These are phyloP conservation scores for Etheostoma spectabile DNA, from an alignment of 2,113 vertebrate species.

Conservation along the genomic window DNA sequence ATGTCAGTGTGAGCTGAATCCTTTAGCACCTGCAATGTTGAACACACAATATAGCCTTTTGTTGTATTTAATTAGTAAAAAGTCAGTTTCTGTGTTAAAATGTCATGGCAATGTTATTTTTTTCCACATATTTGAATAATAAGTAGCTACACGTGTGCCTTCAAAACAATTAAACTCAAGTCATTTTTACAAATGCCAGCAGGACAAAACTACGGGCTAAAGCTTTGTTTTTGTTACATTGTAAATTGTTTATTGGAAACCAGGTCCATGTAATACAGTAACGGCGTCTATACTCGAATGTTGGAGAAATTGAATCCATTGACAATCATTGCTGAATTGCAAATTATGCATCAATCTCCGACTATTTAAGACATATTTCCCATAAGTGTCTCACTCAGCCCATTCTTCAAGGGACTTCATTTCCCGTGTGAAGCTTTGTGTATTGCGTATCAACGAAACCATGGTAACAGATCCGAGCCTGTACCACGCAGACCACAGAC, in stretches of 20 bases:
- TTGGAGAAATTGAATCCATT: neutral
- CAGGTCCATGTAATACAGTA: neutral
- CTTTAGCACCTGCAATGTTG: neutral
- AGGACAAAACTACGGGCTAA: neutral
- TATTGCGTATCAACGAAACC: conserved; percentile 33
- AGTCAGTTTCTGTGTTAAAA: no score
- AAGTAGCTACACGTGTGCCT: neutral
- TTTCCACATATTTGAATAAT: no score
- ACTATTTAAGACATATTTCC: neutral
- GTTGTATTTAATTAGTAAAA: no score
- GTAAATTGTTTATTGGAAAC: no score
- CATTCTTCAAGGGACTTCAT: conserved; percentile 32
- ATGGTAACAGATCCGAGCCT: conserved; percentile 46
- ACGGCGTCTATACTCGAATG: neutral
- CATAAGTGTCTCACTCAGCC: no score
- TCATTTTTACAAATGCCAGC: neutral
- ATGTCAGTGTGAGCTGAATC: neutral
- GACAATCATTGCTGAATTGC: neutral
- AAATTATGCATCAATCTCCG: neutral
- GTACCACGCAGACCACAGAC: neutral
- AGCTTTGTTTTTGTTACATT: neutral
- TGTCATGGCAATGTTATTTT: neutral
- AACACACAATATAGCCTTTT: neutral
- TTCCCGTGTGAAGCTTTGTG: conserved; percentile 50
- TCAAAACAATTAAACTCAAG: no score